These are phyloP conservation scores for Acanthornis magna DNA, from an alignment of 2,797 vertebrate genomes.

Conservation along the genomic window DNA sequence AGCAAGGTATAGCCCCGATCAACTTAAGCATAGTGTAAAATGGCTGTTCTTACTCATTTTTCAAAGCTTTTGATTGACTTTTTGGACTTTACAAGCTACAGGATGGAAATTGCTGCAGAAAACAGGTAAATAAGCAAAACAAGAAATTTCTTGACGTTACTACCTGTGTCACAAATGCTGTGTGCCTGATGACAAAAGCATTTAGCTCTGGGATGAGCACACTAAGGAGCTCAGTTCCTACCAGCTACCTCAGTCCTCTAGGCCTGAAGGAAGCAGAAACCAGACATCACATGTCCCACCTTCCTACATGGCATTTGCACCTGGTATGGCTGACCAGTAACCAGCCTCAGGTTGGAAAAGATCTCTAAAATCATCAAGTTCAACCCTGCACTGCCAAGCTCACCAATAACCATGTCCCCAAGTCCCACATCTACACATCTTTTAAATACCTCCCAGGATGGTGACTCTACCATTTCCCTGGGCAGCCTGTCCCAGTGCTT, in stretches of 20 bases:
- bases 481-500: fast-evolving
- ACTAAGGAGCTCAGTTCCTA: not conserved
- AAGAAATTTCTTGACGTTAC: not conserved
- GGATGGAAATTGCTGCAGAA: not conserved
- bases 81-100: not conserved
- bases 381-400: not conserved
- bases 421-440: fast-evolving
- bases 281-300: not conserved
- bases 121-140: not conserved
- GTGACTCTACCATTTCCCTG: not conserved
- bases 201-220: not conserved
- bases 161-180: not conserved
- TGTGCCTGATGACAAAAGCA: not conserved
- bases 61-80: not conserved
- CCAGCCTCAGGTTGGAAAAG: not conserved
- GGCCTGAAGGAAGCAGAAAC: not conserved
- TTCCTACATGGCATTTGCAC: not conserved
- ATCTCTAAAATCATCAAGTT: not conserved
- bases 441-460: fast-evolving
- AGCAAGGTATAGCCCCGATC: not conserved
- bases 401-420: fast-evolving
- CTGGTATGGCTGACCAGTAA: not conserved
- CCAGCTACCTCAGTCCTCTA: not conserved
- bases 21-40: not conserved
- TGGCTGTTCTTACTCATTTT: not conserved